A percentile compares a stretch with the other conserved stretches of the same genome.
Conservation (phyloP, 2,113 vertebrate genomes). For the Morone chrysops region DNA sequence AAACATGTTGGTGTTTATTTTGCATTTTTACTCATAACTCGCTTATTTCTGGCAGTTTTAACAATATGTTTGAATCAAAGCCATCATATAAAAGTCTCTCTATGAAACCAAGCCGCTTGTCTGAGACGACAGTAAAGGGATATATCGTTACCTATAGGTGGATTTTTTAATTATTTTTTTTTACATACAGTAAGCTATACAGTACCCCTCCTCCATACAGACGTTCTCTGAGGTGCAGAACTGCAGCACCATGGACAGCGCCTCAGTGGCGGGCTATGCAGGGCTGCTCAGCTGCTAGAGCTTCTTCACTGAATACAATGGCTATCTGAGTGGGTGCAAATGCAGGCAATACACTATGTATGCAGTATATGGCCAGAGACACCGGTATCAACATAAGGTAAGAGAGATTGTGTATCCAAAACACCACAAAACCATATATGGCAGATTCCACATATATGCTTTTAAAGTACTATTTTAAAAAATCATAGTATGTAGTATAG, state of each 20-base stretch:
- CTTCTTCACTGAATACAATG: neutral
- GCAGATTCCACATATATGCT: too few relatives aligned
- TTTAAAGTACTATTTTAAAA: too few relatives aligned
- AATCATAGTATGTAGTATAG: too few relatives aligned
- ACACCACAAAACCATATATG: too few relatives aligned
- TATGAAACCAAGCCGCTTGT: neutral
- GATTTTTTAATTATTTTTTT: neutral
- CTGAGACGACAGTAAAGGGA: neutral
- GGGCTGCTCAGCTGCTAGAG: neutral
- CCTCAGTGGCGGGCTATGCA: slow-evolving; percentile 8
- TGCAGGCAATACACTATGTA: too few relatives aligned
- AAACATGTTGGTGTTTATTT: neutral
- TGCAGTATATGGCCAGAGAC: neutral
- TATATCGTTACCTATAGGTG: neutral
- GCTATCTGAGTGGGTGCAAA: neutral
- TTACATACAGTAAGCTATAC: neutral
- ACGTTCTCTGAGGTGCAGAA: slow-evolving; percentile 27
- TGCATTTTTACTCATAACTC: neutral
- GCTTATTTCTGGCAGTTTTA: neutral
- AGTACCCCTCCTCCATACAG: slow-evolving; percentile 16
- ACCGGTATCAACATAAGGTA: too few relatives aligned
- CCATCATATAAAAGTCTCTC: neutral
- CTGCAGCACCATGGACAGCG: slow-evolving; percentile 75
- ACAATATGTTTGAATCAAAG: neutral
- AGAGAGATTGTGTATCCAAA: too few relatives aligned